Evolutionary conservation across 2,113 vertebrate genomes (phyloP).

Genomic region (Thomomys bottae): DNA sequence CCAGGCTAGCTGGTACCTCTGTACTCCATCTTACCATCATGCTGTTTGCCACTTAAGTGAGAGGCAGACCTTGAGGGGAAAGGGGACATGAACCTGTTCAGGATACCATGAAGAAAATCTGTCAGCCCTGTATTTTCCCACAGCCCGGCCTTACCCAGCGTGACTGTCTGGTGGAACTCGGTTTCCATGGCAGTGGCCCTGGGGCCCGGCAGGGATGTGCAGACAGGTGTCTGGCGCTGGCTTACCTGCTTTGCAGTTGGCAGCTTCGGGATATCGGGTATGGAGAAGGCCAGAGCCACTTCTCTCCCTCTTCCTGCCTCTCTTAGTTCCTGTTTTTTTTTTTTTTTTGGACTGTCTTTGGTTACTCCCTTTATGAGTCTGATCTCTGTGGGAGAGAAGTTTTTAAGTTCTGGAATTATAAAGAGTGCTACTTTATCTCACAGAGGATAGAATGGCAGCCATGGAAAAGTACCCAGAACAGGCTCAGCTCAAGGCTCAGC

Average conservation of each 20-base stretch:
- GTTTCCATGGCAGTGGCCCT: constrained; percentile 58
- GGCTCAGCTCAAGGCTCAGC: not conserved
- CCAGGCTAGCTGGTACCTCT: not conserved
- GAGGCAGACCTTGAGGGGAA: not conserved
- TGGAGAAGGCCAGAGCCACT: too few relatives aligned
- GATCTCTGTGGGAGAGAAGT: constrained; percentile 36
- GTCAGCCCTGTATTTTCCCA: not conserved
- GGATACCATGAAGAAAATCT: not conserved
- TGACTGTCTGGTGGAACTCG: not conserved
- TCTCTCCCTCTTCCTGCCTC: too few relatives aligned
- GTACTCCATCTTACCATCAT: not conserved
- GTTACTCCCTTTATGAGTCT: constrained; percentile 43
- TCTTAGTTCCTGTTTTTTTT: not conserved
- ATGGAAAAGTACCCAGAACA: constrained; percentile 51
- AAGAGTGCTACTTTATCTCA: constrained; percentile 47
- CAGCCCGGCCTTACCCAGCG: too few relatives aligned
- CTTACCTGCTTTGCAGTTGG: constrained; percentile 24
- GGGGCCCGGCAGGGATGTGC: not conserved
- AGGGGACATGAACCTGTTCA: not conserved
- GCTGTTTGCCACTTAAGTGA: not conserved
- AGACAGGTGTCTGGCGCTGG: not conserved
- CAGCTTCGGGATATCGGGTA: not conserved
- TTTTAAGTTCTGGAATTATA: constrained; percentile 54
- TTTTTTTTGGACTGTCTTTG: constrained; percentile 13
- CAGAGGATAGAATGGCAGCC: not conserved